Evolutionary conservation across 2,113 vertebrate genomes (phyloP), one percentile per base, ranked within the genome.

Genomic region (Buteo buteo): DNA sequence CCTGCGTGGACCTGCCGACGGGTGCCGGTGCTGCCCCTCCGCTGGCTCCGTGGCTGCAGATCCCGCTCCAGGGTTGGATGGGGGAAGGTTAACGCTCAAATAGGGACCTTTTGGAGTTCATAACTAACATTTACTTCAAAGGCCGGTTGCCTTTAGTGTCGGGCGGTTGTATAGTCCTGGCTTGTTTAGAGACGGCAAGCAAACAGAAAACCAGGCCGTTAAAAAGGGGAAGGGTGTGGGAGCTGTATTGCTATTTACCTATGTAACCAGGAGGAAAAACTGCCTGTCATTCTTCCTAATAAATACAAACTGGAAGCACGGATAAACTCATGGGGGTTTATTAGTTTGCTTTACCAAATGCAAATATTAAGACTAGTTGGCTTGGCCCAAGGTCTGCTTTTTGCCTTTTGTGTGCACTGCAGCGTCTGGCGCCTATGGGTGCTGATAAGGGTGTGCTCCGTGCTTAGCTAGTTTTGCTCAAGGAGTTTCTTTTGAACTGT

Each of bases 301-400:
- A 97, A 97, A 91, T 79, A 94, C 97, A 71, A 95, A 20, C 79
- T 24, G 93, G 95, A 90, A 97, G 92, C 77, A 11, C 4, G 54
- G 93, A 86, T 94, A 58, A 94, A 84, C 57, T 28, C 34, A 11
- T 2, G 73, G 49, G 95, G 94, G 97, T 98, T 98, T 98, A 96
- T 93, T 95, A 94, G 96, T 98, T 98, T 98, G 97, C 96, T 96
- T 89, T 98, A 65, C 29, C 89, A 55, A 97, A 90, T 4, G 93
- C 94, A 98, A 98, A 98, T 50, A 98, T 91, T 73, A 92, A 96
- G 86, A 32, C 88, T 61, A 1, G 76, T 40, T 31, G 87, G 83
- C 67, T 87, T 1, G 7, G 70, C 78, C 93, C 80, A 36, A 45
- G 82, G 64, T 71, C 95, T 94, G 85, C 97, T 81, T 94, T 87